phyloP scores from a whole-genome alignment of 2,888 invertebrate species.

The Trichacis sp. region DNA sequence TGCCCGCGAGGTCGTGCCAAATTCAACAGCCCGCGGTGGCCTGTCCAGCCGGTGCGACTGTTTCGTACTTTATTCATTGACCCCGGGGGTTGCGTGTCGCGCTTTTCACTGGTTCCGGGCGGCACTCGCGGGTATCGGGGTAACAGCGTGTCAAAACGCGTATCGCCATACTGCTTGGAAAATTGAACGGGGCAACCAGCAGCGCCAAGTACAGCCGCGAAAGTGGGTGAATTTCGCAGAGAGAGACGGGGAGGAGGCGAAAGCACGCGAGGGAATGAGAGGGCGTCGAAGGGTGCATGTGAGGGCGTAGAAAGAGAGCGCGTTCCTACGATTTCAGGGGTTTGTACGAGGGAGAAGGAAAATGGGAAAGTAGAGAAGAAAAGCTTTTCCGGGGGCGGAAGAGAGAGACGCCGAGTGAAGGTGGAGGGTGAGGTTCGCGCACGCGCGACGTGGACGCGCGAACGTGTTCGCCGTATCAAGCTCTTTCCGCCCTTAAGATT shows the following conservation, averaged over 20 bases:
- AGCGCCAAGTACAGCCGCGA: constrained; percentile 49
- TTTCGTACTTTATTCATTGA: neutral
- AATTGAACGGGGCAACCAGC: constrained; percentile 63
- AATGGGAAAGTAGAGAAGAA: neutral
- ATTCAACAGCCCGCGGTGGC: too few species aligned
- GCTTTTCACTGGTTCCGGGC: too few species aligned
- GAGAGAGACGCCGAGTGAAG: neutral
- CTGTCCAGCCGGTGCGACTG: neutral
- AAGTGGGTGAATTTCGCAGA: constrained; percentile 29
- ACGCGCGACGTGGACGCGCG: constrained; percentile 25
- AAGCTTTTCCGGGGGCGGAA: too few species aligned
- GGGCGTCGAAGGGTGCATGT: neutral
- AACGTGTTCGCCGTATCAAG: constrained; percentile 22
- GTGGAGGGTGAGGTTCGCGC: constrained; percentile 22
- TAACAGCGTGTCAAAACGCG: constrained; percentile 59
- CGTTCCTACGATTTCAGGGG: neutral
- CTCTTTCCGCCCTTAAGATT: constrained; percentile 17
- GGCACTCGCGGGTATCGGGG: constrained; percentile 24
- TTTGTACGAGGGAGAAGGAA: constrained; percentile 1
- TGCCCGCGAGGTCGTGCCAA: too few species aligned
- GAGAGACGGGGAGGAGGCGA: constrained; percentile 9
- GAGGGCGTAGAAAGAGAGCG: neutral
- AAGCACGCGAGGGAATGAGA: neutral
- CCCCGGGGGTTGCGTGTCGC: neutral
- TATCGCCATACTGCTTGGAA: constrained; percentile 66